Percentiles rank a stretch among this genome's conserved stretches.
Evolutionary conservation across 2,888 invertebrate species (phyloP).

Genomic region (Melipona beecheii): DNA sequence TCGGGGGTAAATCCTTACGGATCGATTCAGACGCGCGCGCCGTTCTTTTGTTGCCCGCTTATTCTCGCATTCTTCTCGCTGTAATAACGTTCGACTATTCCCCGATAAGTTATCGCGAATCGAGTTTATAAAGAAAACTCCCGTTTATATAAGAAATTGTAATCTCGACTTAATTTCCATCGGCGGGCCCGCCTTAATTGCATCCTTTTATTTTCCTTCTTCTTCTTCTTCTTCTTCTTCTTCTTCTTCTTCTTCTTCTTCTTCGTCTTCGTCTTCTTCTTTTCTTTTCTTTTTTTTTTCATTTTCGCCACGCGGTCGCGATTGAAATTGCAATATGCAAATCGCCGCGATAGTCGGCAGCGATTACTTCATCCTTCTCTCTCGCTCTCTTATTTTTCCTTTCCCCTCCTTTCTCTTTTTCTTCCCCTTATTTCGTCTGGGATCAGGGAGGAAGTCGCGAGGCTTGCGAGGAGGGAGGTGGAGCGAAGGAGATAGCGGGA

Average conservation of each 20-base stretch:
- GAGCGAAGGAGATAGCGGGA: background rate
- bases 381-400: background rate
- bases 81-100: background rate
- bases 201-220: background rate
- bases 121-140: background rate
- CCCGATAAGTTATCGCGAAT: background rate
- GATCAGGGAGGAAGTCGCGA: slow-evolving; percentile 12
- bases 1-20: background rate
- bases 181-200: slow-evolving; percentile 21
- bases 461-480: slow-evolving; percentile 29
- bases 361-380: slow-evolving; percentile 24
- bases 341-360: slow-evolving; percentile 11
- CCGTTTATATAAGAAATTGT: background rate
- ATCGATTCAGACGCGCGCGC: background rate
- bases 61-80: background rate
- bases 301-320: slow-evolving; percentile 6
- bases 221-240: too few relatives aligned
- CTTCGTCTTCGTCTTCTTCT: too few relatives aligned
- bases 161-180: slow-evolving; percentile 6
- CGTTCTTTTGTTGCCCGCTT: background rate
- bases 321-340: slow-evolving; percentile 45
- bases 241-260: too few relatives aligned
- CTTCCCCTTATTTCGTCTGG: background rate
- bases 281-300: too few relatives aligned
- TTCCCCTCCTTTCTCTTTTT: background rate